Evolutionary conservation across 2,888 invertebrate species (phyloP).

Genomic region (Protophormia terraenovae): DNA sequence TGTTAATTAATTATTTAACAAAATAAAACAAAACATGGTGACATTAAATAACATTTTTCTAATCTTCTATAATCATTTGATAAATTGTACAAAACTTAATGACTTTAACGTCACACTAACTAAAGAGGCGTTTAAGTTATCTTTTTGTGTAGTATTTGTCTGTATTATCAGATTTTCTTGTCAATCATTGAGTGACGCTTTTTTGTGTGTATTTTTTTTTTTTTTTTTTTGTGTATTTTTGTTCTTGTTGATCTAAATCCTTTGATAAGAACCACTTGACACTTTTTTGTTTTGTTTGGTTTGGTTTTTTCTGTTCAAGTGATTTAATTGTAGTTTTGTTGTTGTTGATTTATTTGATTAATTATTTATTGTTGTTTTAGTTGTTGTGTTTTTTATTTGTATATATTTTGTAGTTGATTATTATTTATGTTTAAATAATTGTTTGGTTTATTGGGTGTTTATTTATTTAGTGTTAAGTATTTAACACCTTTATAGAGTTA

Average conservation of each 20-base stretch:
- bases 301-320: too few relatives aligned
- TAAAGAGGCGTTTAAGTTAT: background rate
- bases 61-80: background rate
- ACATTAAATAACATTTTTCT: background rate
- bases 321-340: background rate
- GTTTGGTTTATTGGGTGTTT: background rate
- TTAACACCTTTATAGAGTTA: background rate
- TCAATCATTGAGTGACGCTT: background rate
- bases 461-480: background rate
- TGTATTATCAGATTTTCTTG: constrained; percentile 2
- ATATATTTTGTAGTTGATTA: background rate
- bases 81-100: background rate
- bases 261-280: constrained; percentile 19
- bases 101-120: background rate
- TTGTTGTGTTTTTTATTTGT: too few relatives aligned
- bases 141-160: background rate
- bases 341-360: background rate
- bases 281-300: background rate
- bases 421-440: background rate
- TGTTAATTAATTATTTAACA: background rate
- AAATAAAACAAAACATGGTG: background rate
- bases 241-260: background rate
- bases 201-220: background rate
- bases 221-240: background rate
- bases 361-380: background rate